Evolutionary conservation across 2,797 vertebrate species (phyloP).

Genomic region (Euthynnus affinis): DNA sequence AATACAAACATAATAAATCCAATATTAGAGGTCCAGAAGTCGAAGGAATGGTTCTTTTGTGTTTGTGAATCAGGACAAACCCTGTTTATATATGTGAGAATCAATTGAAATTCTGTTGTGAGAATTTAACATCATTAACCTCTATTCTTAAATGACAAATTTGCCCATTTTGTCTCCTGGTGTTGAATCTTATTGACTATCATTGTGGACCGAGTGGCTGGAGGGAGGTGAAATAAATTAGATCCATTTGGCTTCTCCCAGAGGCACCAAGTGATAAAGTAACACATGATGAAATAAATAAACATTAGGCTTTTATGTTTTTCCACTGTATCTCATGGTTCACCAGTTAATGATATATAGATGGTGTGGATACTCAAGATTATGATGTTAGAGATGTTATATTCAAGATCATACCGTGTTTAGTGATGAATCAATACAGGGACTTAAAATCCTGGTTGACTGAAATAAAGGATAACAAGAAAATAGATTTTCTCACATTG

Average conservation of each 20-base stretch:
- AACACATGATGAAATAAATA: conserved; percentile 75
- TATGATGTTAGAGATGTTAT: conserved; percentile 26
- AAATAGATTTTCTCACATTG: conserved; percentile 65
- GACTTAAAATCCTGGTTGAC: conserved; percentile 50
- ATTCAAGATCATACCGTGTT: conserved; percentile 42
- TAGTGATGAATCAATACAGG: conserved; percentile 39
- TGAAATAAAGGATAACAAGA: conserved; percentile 51
- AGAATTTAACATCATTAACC: conserved; percentile 77
- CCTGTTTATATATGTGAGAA: conserved; percentile 25
- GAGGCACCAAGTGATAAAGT: conserved; percentile 80
- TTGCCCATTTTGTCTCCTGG: conserved; percentile 74
- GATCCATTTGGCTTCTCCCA: conserved; percentile 82
- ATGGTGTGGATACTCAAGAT: conserved; percentile 13
- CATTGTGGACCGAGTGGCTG: conserved; percentile 67
- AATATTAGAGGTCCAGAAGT: not conserved
- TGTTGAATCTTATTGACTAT: conserved; percentile 83
- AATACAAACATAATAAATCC: not conserved
- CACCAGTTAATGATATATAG: conserved; percentile 20
- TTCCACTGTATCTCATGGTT: conserved; percentile 32
- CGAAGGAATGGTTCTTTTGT: not conserved
- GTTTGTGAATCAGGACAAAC: conserved; percentile 20
- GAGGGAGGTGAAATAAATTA: conserved; percentile 83
- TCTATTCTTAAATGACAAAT: conserved; percentile 80
- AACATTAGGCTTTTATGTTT: conserved; percentile 72
- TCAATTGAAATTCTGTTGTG: conserved; percentile 68